Base-by-base conservation (phyloP, 2,797 vertebrate species). In the Rhinichthys osculus region DNA sequence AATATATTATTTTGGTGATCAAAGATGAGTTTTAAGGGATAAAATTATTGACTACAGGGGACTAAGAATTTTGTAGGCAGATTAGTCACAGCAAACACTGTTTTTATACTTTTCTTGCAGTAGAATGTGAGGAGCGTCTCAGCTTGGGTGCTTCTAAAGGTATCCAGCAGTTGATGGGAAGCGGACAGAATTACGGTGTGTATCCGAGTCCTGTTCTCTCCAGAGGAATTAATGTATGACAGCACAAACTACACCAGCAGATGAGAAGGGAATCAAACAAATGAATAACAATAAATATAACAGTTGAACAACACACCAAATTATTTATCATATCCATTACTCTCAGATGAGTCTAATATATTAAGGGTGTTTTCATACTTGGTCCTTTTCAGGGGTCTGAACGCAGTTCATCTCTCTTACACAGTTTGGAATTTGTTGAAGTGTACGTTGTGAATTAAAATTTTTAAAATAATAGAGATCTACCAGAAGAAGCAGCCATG, bases 101-200 rank as follows among this genome's bases (percentile, higher is more conserved):
- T 47, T 42, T 35, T 7, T 69, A 27, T 90, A 95, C 96, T 93
- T 86, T 95, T 95, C 88, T 96, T 96, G 93, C 95, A 95, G 92
- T 95, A 96, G 89, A 95, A 96, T 35, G 93, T 87, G 66, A 96
- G 95, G 0, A 96, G 90, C 0, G 95, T 95, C 88, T 96, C 95
- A 4, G 95, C 95, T 91, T 96, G 95, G 88, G 90, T 95, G 87
- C 93, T 93, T 47, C 95, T 91, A 88, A 96, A 96, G 7, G 92
- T 85, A 52, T 96, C 95, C 90, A 95, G 93, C 2, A 95, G 93
- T 70, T 93, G 93, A 44, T 14, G 90, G 1, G 95, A 95, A 88
- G 94, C 94, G 16, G 90, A 89, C 76, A 96, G 88, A 6, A 87
- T 92, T 81, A 95, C 80, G 3, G 93, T 95, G 91, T 96, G 95